Base-by-base conservation (phyloP, 2,113 vertebrate species). In the Galemys pyrenaicus region DNA sequence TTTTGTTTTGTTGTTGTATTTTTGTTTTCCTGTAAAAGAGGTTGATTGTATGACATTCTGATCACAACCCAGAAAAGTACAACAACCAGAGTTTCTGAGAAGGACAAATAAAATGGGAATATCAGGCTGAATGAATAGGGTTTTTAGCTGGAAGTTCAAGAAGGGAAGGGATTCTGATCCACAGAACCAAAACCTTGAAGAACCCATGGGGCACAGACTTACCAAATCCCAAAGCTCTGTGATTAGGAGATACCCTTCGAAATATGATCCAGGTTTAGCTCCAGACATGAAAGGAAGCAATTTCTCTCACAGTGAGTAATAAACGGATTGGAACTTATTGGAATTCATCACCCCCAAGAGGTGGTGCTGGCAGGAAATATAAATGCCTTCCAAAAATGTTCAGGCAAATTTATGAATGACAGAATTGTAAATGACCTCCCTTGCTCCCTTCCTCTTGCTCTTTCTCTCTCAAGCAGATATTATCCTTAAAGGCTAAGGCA, bases 321-420 rank as follows among this genome's bases (percentile, higher is more conserved):
- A 95, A 96, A 96, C 3, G 5, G 87, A 92, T 96, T 96, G 90
- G 81, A 97, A 92, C 94, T 93, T 93, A 89, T 46, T 95, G 96
- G 95, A 95, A 96, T 97, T 97, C 95, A 97, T 97, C 95, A 95
- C 90, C 81, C 95, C 94, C 95, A 93, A 90, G 95, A 94, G 95
- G 94, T 70, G n/a, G 44, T 93, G 54, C 89, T 96, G 95, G 89
- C 87, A 97, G 84, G 84, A 96, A 96, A 93, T 87, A 92, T 37
- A 94, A 97, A 97, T 90, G 90, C 84, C 95, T 97, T 93, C 87
- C 80, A 85, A 81, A 95, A 94, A 90, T 65, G 67, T 87, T 94
- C 15, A 16, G 87, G 87, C 85, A 93, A 95, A 95, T 96, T 95
- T 97, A 96, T 94, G 96, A 97, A 95, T 75, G 95, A 87, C 91